These are phyloP conservation scores for Thalassophryne amazonica DNA, from an alignment of 2,797 vertebrate genomes.

Conservation along the genomic window DNA sequence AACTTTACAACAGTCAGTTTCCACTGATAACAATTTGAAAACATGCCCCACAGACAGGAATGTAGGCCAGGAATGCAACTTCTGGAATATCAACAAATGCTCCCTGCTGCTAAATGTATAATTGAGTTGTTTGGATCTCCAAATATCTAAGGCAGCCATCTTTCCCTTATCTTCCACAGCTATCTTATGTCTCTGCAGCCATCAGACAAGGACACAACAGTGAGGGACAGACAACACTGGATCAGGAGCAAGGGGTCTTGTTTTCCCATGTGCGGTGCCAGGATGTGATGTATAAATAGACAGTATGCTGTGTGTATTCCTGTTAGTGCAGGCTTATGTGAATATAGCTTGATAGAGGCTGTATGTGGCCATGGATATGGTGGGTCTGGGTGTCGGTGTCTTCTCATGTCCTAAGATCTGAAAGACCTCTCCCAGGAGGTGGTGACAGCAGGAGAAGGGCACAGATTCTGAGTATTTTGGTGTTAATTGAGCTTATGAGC, in stretches of 20 bases:
- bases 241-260: slow-evolving; percentile 63
- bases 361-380: slow-evolving; percentile 24
- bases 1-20: slow-evolving; percentile 32
- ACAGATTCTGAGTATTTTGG: slow-evolving; percentile 72
- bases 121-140: slow-evolving; percentile 69
- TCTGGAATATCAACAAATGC: slow-evolving; percentile 65
- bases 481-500: slow-evolving; percentile 80
- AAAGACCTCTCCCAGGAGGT: slow-evolving; percentile 64
- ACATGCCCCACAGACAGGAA: slow-evolving; percentile 39
- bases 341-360: slow-evolving; percentile 55
- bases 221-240: slow-evolving; percentile 65
- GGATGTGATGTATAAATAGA: slow-evolving; percentile 76
- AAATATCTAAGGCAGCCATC: slow-evolving; percentile 72
- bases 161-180: slow-evolving; percentile 66
- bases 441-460: slow-evolving; percentile 72
- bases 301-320: slow-evolving; percentile 50
- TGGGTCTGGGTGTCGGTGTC: slow-evolving; percentile 42
- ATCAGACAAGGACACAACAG: slow-evolving; percentile 55
- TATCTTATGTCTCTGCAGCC: slow-evolving; percentile 65
- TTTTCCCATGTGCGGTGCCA: slow-evolving; percentile 74
- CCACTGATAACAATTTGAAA: slow-evolving; percentile 53
- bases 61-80: slow-evolving; percentile 42
- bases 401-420: slow-evolving; percentile 68
- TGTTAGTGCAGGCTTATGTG: slow-evolving; percentile 59
- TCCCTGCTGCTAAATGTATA: slow-evolving; percentile 59